Conservation (phyloP, 2,113 vertebrate genomes). For the Ctenodactylus gundi region DNA sequence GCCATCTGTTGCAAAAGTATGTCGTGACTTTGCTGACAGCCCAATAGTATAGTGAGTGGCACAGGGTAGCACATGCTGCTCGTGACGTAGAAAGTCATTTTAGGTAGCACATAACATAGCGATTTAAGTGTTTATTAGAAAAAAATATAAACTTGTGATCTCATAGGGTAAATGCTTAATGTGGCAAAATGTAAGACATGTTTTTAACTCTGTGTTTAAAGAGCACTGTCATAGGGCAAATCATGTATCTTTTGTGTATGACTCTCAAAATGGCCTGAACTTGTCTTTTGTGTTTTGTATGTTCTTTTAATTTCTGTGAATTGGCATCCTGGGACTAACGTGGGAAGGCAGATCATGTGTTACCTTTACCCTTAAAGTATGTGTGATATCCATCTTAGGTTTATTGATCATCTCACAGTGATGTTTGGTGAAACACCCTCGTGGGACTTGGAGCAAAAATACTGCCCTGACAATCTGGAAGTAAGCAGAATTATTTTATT, state of each 20-base stretch:
- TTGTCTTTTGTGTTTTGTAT: background rate
- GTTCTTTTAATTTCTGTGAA: background rate
- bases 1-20: too few species aligned
- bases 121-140: background rate
- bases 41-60: background rate
- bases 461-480: slow-evolving; percentile 88
- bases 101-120: background rate
- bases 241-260: background rate
- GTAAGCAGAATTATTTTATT: slow-evolving; percentile 82
- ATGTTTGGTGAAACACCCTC: slow-evolving; percentile 96
- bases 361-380: background rate
- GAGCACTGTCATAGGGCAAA: background rate
- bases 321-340: background rate
- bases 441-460: slow-evolving; percentile 95
- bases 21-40: too few species aligned
- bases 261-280: background rate
- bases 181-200: background rate
- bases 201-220: background rate
- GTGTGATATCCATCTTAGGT: slow-evolving; percentile 83
- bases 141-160: background rate
- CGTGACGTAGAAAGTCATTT: background rate
- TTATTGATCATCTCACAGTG: slow-evolving; percentile 91
- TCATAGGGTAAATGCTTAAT: background rate
- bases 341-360: background rate
- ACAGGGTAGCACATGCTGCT: background rate